These are phyloP conservation scores for Laothoe populi DNA, from an alignment of 2,888 invertebrate genomes.

Conservation along the genomic window DNA sequence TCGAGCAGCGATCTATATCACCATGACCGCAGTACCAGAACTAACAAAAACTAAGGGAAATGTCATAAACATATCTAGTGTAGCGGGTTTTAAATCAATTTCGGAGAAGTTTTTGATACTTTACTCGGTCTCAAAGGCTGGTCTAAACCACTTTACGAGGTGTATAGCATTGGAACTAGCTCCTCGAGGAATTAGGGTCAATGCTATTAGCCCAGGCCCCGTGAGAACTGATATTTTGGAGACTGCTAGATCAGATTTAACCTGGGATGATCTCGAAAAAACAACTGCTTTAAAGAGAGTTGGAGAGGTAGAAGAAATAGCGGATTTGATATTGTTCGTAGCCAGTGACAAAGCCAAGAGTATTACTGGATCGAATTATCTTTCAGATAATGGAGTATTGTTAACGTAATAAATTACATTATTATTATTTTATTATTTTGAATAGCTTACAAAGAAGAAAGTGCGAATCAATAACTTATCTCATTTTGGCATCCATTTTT, in stretches of 20 bases:
- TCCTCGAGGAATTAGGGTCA: slow-evolving; percentile 85
- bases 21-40: slow-evolving; percentile 39
- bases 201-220: slow-evolving; percentile 68
- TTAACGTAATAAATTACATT: too few species aligned
- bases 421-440: too few species aligned
- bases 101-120: slow-evolving; percentile 13
- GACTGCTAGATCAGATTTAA: neutral
- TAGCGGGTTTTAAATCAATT: slow-evolving; percentile 29
- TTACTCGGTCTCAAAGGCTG: slow-evolving; percentile 39
- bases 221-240: slow-evolving; percentile 33
- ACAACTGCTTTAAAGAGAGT: slow-evolving; percentile 30
- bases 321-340: slow-evolving; percentile 42
- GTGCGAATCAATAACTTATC: too few species aligned
- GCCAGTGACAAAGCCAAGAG: slow-evolving; percentile 46
- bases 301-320: slow-evolving; percentile 36
- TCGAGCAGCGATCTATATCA: slow-evolving; percentile 38
- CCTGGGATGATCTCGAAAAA: neutral
- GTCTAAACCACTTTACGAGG: slow-evolving; percentile 88
- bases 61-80: slow-evolving; percentile 43
- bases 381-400: slow-evolving; percentile 33
- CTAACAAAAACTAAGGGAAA: slow-evolving; percentile 43
- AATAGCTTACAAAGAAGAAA: too few species aligned
- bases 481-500: too few species aligned
- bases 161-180: slow-evolving; percentile 87
- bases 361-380: slow-evolving; percentile 37